These are phyloP conservation scores for Pogonus chalceus DNA, from an alignment of 1,140 invertebrate species.

Conservation along the genomic window DNA sequence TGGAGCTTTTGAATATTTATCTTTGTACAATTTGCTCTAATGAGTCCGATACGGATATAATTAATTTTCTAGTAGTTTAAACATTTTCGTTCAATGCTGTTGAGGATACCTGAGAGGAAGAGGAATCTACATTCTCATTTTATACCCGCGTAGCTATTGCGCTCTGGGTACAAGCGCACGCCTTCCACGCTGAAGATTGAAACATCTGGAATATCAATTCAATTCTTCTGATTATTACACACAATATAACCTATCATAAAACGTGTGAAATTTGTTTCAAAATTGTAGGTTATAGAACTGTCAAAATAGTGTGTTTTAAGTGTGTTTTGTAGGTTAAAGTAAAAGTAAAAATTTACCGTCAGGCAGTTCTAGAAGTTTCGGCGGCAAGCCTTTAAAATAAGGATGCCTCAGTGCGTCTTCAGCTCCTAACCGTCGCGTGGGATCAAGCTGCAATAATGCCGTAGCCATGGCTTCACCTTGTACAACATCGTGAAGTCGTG, in stretches of 20 bases:
- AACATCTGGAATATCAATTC: slow-evolving; percentile 56
- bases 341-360: slow-evolving; percentile 58
- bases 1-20: not conserved
- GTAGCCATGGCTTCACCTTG: slow-evolving; percentile 82
- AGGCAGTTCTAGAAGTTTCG: slow-evolving; percentile 79
- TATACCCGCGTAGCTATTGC: slow-evolving; percentile 25
- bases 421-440: slow-evolving; percentile 75
- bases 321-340: no score
- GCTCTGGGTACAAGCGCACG: slow-evolving; percentile 62
- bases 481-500: slow-evolving; percentile 73
- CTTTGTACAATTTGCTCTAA: slow-evolving; percentile 6
- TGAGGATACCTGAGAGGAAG: slow-evolving; percentile 22
- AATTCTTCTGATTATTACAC: slow-evolving; percentile 9
- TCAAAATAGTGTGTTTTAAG: not conserved
- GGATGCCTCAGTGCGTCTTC: slow-evolving; percentile 77
- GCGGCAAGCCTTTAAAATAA: slow-evolving; percentile 84
- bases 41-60: not conserved
- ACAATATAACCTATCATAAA: slow-evolving; percentile 11
- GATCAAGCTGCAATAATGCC: slow-evolving; percentile 79
- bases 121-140: slow-evolving; percentile 27
- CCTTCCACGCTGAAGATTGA: slow-evolving; percentile 90
- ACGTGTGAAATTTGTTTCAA: not conserved
- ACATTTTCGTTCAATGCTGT: not conserved
- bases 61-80: not conserved
- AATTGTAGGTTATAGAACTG: not conserved